phyloP scores from a whole-genome alignment of 2,888 invertebrate species.

The Malacosoma neustria region DNA sequence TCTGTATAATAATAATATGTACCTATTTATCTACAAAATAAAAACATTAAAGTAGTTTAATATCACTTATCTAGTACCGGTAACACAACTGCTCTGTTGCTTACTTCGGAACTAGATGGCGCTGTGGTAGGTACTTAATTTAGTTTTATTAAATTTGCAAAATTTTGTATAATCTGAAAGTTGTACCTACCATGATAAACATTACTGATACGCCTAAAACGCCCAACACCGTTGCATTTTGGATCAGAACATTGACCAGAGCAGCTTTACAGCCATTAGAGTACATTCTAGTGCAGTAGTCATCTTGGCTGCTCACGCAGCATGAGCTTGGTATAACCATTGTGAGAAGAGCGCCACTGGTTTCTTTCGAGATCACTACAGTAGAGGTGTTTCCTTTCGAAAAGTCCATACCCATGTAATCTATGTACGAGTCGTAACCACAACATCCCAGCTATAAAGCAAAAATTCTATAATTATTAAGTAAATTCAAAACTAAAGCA shows the following conservation, averaged over 20 bases:
- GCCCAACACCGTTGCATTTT: conserved; percentile 53
- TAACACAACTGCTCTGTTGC: too few relatives aligned
- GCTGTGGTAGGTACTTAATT: too few relatives aligned
- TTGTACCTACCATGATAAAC: conserved; percentile 51
- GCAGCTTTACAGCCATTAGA: conserved; percentile 39
- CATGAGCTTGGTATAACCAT: conserved; percentile 41
- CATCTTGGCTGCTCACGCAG: conserved; percentile 25
- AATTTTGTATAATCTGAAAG: too few relatives aligned
- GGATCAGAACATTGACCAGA: conserved; percentile 36
- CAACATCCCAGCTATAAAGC: conserved; percentile 55
- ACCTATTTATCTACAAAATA: too few relatives aligned
- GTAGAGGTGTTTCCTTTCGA: conserved; percentile 32
- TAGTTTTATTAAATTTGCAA: too few relatives aligned
- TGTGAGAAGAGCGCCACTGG: conserved; percentile 22
- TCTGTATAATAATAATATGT: too few relatives aligned
- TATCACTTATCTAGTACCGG: too few relatives aligned
- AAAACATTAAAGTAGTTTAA: too few relatives aligned
- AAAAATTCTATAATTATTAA: too few relatives aligned
- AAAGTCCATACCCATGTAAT: conserved; percentile 43
- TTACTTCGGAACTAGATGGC: too few relatives aligned
- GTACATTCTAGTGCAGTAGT: conserved; percentile 33
- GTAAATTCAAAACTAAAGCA: too few relatives aligned
- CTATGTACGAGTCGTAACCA: conserved; percentile 42
- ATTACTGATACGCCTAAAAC: conserved; percentile 62
- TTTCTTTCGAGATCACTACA: conserved; percentile 26